Evolutionary conservation across 2,113 vertebrate genomes (phyloP).

Genomic region (Heterocephalus glaber): DNA sequence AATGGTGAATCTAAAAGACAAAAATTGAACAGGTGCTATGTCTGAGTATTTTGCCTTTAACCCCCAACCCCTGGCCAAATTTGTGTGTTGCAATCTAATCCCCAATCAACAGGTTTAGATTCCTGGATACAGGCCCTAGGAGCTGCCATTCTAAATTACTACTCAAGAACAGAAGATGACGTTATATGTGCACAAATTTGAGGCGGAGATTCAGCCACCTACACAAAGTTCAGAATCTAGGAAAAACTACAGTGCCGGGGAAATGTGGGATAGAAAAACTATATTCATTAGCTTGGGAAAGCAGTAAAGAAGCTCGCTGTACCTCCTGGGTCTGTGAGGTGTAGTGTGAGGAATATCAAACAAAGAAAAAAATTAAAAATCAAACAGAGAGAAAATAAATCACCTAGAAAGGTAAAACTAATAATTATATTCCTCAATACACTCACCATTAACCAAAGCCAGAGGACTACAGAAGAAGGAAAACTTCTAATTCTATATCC

Average conservation of each 20-base stretch:
- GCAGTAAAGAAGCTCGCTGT: background rate
- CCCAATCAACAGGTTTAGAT: background rate
- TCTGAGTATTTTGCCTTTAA: background rate
- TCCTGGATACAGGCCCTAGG: background rate
- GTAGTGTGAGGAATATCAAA: background rate
- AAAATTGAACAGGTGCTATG: background rate
- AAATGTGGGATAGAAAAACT: background rate
- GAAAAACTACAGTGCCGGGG: background rate
- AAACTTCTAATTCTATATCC: background rate
- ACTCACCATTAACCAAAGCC: background rate
- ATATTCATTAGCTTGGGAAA: background rate
- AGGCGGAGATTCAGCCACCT: background rate
- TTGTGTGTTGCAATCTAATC: background rate
- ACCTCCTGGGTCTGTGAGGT: background rate
- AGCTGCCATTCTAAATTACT: background rate
- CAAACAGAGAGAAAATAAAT: background rate
- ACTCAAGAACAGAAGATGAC: background rate
- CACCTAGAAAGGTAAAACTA: background rate
- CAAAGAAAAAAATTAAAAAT: slow-evolving; percentile 23
- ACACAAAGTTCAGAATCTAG: background rate
- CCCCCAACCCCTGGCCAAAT: background rate
- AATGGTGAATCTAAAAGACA: background rate
- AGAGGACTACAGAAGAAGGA: background rate
- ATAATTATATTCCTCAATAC: background rate
- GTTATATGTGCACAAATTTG: background rate